Evolutionary conservation across 2,888 invertebrate genomes (phyloP).

Genomic region (Rhorus exstirpatorius): DNA sequence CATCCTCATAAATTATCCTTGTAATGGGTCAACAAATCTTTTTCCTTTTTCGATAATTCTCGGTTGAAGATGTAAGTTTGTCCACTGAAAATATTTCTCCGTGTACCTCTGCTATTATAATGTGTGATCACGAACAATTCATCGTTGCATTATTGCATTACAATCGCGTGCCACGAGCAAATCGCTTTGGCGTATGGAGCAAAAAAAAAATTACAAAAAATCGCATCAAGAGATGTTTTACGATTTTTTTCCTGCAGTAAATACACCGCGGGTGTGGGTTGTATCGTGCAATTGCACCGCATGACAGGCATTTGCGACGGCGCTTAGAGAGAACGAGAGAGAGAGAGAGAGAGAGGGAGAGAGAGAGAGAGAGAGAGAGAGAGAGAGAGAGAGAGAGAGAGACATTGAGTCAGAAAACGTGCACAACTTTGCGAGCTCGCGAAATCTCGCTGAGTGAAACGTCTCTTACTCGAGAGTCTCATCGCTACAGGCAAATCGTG

Average conservation of each 20-base stretch:
- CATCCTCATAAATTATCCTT: no score
- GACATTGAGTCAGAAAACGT: slow-evolving; percentile 22
- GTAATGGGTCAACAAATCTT: no score
- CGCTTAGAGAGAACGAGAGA: slow-evolving; percentile 2
- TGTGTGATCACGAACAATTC: not conserved
- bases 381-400: slow-evolving; percentile 11
- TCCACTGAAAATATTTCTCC: not conserved
- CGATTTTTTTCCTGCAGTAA: slow-evolving; percentile 46
- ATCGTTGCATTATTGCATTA: not conserved
- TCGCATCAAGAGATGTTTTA: slow-evolving; percentile 24
- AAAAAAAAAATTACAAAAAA: not conserved
- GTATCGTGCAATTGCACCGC: slow-evolving; percentile 45
- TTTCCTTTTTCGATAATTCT: no score
- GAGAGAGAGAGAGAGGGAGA: slow-evolving; percentile 12
- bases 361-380: slow-evolving; percentile 11
- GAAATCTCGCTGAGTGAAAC: slow-evolving; percentile 58
- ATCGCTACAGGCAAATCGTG: slow-evolving; percentile 42
- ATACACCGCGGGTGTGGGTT: slow-evolving; percentile 58
- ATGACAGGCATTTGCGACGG: slow-evolving; percentile 42
- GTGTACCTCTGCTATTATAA: not conserved
- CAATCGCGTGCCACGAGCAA: slow-evolving; percentile 3
- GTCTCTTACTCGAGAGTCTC: slow-evolving; percentile 14
- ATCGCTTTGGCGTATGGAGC: not conserved
- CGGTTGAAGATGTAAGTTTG: no score
- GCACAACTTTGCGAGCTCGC: slow-evolving; percentile 18